Evolutionary conservation across 2,888 invertebrate genomes (phyloP), one percentile per base, ranked within the genome.

Genomic region (Taphrorychus bicolor): DNA sequence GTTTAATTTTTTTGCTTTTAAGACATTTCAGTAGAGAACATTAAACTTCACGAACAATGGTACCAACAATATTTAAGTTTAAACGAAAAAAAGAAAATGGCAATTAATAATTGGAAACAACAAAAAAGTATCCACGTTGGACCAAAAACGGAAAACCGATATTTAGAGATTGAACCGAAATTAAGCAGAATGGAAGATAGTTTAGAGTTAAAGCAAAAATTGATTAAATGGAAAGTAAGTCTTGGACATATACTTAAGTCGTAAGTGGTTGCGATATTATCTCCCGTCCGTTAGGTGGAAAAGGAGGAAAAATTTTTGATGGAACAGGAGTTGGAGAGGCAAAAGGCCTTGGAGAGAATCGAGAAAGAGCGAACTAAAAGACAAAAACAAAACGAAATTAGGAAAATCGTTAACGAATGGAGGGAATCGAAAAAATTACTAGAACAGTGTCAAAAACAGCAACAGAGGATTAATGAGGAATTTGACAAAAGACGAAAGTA

Each of bases 31-130:
- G 70, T 74, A 7, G 82, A 83, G 54, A 76, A 78, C 18, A 82
- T 86, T 24, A 76, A 81, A 11, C 77, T 79, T 63, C 86, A 86
- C 73, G 83, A 84, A 60, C 77, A 81, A 3, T 86, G 86, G 86
- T 84, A 84, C 73, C 79, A 79, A 63, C 74, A 80, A 59, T 87
- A 86, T 72, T 68, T 82, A 9, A 71, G 77, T 2, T 73, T 86
- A 45, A 81, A 83, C 22, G 77, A 79, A 5, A 82, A 82, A 65
- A 84, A 84, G 70, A 82, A 80, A 66, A 70, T 76, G 1, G 79
- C 81, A 0, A 79, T 86, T 5, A 77, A 77, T 60, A 77, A 80
- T 57, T 86, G 86, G 86, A 79, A 82, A 51, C 73, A 78, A 57
- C 69, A 66, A 60, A 71, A 59, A 65, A 61, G 40, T 18, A 22